A percentile compares a stretch with the other conserved stretches of the same genome.
These are phyloP conservation scores for Branchinecta lindahli DNA, from an alignment of 1,140 invertebrate genomes.

Conservation along the genomic window DNA sequence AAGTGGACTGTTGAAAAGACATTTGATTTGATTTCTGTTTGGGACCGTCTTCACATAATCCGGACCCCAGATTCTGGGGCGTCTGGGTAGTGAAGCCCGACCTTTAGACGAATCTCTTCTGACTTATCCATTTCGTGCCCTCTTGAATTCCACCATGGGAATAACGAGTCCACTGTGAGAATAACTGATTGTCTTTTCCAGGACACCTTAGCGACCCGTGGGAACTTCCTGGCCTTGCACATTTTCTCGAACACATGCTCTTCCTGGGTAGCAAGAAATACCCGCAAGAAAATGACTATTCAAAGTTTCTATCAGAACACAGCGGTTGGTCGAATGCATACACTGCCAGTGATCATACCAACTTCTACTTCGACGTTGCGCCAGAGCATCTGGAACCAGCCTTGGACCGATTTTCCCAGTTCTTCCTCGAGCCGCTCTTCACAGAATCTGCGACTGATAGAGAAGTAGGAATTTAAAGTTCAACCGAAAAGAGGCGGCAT, in stretches of 20 bases:
- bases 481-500: too few species aligned
- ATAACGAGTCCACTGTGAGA: too few species aligned
- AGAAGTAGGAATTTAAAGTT: conserved; percentile 36
- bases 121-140: too few species aligned
- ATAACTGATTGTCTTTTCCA: conserved; percentile 27
- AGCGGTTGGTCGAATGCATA: conserved; percentile 76
- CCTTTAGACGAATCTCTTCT: too few species aligned
- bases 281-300: conserved; percentile 84
- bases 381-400: conserved; percentile 59
- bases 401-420: conserved; percentile 87
- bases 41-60: too few species aligned
- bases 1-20: too few species aligned
- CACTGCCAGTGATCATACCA: conserved; percentile 75
- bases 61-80: too few species aligned
- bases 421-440: conserved; percentile 82
- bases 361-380: conserved; percentile 82
- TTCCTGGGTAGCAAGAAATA: conserved; percentile 90
- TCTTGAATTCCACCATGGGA: too few species aligned
- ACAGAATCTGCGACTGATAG: conserved; percentile 73
- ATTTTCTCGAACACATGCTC: conserved; percentile 97
- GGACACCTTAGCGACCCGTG: conserved; percentile 72
- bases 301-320: conserved; percentile 72
- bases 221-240: conserved; percentile 74
- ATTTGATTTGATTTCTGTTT: too few species aligned
- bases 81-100: too few species aligned